A percentile compares a stretch with the other conserved stretches of the same genome.
These are phyloP conservation scores for Oceanodroma tethys DNA, from an alignment of 2,113 vertebrate genomes.

Conservation along the genomic window DNA sequence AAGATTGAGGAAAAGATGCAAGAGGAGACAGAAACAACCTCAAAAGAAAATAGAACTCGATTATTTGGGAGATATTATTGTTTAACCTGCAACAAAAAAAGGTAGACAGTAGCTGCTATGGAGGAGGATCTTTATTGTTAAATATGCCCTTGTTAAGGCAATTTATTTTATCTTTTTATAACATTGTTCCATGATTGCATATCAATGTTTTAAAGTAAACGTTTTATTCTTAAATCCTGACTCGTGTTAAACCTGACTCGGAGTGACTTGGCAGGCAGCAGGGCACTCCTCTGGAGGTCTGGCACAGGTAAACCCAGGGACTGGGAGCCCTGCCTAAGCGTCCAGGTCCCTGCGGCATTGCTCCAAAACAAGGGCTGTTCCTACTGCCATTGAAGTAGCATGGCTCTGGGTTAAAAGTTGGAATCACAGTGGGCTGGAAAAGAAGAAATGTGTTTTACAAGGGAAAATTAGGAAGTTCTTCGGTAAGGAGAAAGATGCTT, in stretches of 20 bases:
- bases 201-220: not conserved
- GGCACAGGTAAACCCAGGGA: not conserved
- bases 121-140: not conserved
- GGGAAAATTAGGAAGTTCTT: not conserved
- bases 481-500: not conserved
- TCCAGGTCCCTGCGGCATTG: not conserved
- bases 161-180: not conserved
- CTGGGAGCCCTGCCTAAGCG: rapidly evolving
- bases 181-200: not conserved
- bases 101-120: not conserved
- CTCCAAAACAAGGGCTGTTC: not conserved
- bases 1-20: not conserved
- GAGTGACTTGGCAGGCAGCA: not conserved
- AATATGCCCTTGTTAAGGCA: not conserved
- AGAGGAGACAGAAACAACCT: not conserved
- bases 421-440: not conserved
- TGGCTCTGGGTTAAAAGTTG: not conserved
- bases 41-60: not conserved
- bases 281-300: not conserved
- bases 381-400: not conserved
- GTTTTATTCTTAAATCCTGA: not conserved
- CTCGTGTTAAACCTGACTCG: not conserved
- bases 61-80: not conserved
- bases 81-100: not conserved
- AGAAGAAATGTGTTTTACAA: not conserved